These are phyloP conservation scores for Ophioninae sp. DNA, from an alignment of 2,888 invertebrate genomes.

Conservation along the genomic window DNA sequence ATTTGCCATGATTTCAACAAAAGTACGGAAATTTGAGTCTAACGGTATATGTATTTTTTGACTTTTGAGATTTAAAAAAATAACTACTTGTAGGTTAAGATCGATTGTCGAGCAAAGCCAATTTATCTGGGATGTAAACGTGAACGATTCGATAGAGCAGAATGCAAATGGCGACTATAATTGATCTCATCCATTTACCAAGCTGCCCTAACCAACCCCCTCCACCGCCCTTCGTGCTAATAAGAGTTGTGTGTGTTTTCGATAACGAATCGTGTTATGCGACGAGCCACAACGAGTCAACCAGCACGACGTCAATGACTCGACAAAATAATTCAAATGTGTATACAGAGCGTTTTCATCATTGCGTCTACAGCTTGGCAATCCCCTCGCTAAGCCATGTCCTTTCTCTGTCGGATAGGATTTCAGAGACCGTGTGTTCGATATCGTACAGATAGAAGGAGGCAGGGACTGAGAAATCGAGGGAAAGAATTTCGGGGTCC, in stretches of 20 bases:
- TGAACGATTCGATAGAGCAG: not conserved
- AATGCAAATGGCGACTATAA: not conserved
- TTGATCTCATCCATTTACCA: slow-evolving; percentile 29
- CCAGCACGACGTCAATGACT: slow-evolving; percentile 35
- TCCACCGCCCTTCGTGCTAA: not conserved
- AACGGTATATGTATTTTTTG: no score
- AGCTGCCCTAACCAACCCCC: not conserved
- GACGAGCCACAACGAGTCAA: slow-evolving; percentile 1
- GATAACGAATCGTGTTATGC: slow-evolving; percentile 21
- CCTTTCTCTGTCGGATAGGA: slow-evolving; percentile 50
- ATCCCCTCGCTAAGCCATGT: slow-evolving; percentile 38
- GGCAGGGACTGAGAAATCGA: not conserved
- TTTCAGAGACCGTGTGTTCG: slow-evolving; percentile 45
- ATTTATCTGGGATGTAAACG: no score
- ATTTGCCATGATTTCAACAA: no score
- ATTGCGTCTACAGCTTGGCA: not conserved
- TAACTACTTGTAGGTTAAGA: not conserved
- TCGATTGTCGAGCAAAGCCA: not conserved
- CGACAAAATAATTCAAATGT: slow-evolving; percentile 39
- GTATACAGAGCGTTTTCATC: slow-evolving; percentile 15
- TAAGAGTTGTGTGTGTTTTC: not conserved
- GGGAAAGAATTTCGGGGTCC: not conserved
- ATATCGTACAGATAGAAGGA: slow-evolving; percentile 32
- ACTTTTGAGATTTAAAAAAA: no score
- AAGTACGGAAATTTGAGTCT: no score